Conservation (phyloP, 1,140 invertebrate species). For the Cheumatopsyche charites region DNA sequence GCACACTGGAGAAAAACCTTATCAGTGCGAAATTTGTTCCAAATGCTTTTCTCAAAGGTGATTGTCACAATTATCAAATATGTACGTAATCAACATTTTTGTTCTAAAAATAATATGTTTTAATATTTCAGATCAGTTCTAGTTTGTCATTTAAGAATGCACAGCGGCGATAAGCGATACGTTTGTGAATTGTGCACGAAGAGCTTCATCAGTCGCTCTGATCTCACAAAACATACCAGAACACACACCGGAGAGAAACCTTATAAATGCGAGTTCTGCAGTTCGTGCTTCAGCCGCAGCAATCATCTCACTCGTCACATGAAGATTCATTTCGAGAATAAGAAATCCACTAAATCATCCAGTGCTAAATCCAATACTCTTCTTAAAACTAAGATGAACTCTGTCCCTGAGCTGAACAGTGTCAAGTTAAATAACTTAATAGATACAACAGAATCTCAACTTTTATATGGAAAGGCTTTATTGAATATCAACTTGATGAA, state of each 20-base stretch:
- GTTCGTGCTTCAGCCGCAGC: conserved; percentile 45
- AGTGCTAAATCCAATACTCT: conserved; percentile 1
- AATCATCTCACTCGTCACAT: conserved; percentile 46
- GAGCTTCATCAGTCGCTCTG: conserved; percentile 63
- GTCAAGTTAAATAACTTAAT: conserved; percentile 1
- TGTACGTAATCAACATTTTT: neutral
- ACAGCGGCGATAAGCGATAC: conserved; percentile 54
- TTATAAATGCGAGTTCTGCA: conserved; percentile 63
- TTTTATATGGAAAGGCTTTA: conserved; percentile 24
- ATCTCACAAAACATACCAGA: conserved; percentile 60
- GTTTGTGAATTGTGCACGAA: conserved; percentile 62
- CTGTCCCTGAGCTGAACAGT: neutral
- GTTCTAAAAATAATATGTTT: neutral
- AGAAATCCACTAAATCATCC: conserved; percentile 31
- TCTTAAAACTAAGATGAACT: neutral
- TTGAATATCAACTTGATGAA: conserved; percentile 19
- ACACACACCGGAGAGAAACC: conserved; percentile 63
- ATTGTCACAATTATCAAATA: neutral
- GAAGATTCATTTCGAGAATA: conserved; percentile 45
- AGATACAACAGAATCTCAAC: neutral
- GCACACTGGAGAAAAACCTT: conserved; percentile 48
- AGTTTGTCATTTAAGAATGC: conserved; percentile 41
- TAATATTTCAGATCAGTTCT: conserved; percentile 42
- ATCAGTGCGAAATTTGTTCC: conserved; percentile 49
- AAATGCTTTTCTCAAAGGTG: conserved; percentile 49